Base-by-base conservation (phyloP, 2,797 vertebrate genomes). In the Euphonia xanthogaster region DNA sequence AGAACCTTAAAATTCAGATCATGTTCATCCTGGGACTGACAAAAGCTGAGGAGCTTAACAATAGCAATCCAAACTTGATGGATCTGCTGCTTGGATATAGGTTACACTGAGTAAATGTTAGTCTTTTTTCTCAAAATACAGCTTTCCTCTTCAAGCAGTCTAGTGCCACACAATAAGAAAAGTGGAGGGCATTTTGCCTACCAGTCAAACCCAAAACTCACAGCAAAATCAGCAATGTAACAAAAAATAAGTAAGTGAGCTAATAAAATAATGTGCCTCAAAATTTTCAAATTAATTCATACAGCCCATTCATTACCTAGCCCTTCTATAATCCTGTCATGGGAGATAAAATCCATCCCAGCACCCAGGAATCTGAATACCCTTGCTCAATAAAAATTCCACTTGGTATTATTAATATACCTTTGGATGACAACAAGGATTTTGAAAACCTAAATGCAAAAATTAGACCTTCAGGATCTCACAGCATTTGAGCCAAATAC, bases 101-200 rank as follows among this genome's bases (percentile, higher is more conserved):
- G 86, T 81, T 96, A 93, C 81, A 48, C 81, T 96, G 65, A 90
- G 92, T 86, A 96, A 95, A 93, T 96, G 81, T 96, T 94, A 92
- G 57, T 62, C 13, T 7, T 85, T 72, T 62, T 80, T 55, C 86
- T 78, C 70, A 92, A 88, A 96, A 87, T 47, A 70, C 67, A 90
- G 67, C 74, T 80, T 89, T 85, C 30, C 39, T 54, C 75, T 91
- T 89, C 65, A 73, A 67, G 77, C 71, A 73, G 24, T 28, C 65
- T 50, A 58, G 39, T 47, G 14, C 23, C 3, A 4, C 76, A 68
- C 23, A 83, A 27, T 2, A 80, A 14, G 60, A 86, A 63, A 68
- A 65, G 37, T 23, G 7, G 21, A 67, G 20, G 6, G 0, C 9
- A 2, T 71, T 63, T 68, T 82, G 78, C 14, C 28, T 58, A 51